phyloP scores from a whole-genome alignment of 2,113 vertebrate species.

The Copsychus sechellarum region DNA sequence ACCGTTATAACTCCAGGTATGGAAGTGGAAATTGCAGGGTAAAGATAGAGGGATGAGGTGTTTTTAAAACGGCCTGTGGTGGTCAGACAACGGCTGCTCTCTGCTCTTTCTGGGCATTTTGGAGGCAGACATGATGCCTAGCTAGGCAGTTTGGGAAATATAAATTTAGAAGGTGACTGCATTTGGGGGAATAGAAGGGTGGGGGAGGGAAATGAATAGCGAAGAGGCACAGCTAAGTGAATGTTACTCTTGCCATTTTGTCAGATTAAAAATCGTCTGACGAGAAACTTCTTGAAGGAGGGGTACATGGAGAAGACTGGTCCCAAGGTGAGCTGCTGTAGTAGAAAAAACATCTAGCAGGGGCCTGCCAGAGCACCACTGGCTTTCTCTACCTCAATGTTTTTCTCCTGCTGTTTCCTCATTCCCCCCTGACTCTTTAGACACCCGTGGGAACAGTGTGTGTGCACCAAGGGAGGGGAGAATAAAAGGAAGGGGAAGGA shows the following conservation, averaged over 20 bases:
- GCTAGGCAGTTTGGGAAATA: neutral
- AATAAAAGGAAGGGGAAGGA: slow-evolving; percentile 56
- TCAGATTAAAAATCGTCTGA: slow-evolving; percentile 85
- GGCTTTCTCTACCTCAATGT: neutral
- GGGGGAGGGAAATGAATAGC: neutral
- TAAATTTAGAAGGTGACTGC: neutral
- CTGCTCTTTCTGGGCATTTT: neutral
- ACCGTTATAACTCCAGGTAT: neutral
- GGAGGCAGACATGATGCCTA: neutral
- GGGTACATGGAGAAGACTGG: slow-evolving; percentile 95
- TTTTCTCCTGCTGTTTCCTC: slow-evolving; percentile 36
- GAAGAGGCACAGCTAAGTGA: neutral
- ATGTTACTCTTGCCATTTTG: neutral
- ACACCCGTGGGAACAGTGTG: neutral
- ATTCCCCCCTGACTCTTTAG: slow-evolving; percentile 27
- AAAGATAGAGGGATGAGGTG: neutral
- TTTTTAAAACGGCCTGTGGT: neutral
- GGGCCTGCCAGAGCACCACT: neutral
- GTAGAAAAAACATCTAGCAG: neutral
- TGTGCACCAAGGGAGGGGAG: slow-evolving; percentile 38
- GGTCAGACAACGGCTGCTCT: neutral
- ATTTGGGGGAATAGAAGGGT: neutral
- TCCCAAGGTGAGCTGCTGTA: slow-evolving; percentile 77
- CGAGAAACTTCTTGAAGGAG: slow-evolving; percentile 87
- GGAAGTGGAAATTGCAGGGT: neutral